These are phyloP conservation scores for Isotomurus palustris DNA, from an alignment of 2,888 invertebrate species.

Conservation along the genomic window DNA sequence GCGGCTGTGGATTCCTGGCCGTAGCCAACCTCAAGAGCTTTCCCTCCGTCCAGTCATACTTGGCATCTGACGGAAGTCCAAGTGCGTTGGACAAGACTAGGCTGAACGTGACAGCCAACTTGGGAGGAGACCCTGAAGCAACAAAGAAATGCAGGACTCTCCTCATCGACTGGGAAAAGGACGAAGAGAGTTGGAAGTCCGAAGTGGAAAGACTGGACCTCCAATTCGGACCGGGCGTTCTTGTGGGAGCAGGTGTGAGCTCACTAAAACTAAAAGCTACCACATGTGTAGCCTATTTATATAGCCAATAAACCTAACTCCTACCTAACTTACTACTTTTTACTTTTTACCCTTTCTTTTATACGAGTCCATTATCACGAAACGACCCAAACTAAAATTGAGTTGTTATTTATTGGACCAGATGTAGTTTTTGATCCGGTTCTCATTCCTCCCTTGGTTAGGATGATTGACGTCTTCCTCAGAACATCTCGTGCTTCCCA, in stretches of 20 bases:
- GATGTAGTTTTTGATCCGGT: constrained; percentile 37
- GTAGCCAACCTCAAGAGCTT: constrained; percentile 17
- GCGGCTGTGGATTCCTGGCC: constrained; percentile 36
- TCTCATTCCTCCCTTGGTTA: constrained; percentile 26
- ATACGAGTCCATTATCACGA: neutral
- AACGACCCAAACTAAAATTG: too few relatives aligned
- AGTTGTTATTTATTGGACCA: constrained; percentile 9
- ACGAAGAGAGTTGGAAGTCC: constrained; percentile 11
- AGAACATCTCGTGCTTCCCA: constrained; percentile 14
- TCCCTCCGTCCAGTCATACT: constrained; percentile 14
- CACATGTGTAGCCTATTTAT: neutral
- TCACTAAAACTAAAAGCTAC: neutral
- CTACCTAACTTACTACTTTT: neutral
- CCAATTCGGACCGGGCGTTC: constrained; percentile 16
- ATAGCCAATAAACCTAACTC: constrained; percentile 3
- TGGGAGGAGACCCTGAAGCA: constrained; percentile 2
- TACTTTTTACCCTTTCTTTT: too few relatives aligned
- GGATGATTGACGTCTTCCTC: constrained; percentile 17
- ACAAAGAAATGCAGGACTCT: neutral
- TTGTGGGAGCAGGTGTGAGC: constrained; percentile 31
- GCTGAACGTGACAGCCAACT: constrained; percentile 28
- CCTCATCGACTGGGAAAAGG: constrained; percentile 31
- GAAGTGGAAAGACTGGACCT: constrained; percentile 2
- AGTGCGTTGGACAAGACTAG: constrained; percentile 25
- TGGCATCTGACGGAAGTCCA: constrained; percentile 33